Conservation (phyloP, 2,888 invertebrate species). For the Synanthedon formicaeformis region DNA sequence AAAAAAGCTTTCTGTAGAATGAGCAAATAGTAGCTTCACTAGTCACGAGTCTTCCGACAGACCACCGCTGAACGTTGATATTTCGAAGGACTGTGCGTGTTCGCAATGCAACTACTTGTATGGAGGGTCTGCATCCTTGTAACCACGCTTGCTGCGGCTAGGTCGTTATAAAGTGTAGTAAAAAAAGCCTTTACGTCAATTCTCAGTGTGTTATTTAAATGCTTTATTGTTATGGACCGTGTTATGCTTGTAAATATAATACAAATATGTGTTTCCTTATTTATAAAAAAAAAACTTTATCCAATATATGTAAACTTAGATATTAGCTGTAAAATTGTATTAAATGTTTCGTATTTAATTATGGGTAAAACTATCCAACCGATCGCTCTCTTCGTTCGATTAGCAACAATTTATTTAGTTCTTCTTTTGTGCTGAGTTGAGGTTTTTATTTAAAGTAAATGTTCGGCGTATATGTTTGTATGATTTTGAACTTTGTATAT, state of each 20-base stretch:
- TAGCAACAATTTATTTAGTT: constrained; percentile 32
- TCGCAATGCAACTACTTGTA: not conserved
- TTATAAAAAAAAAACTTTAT: constrained; percentile 61
- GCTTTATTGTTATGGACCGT: constrained; percentile 64
- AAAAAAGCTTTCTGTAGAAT: constrained; percentile 62
- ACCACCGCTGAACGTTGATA: constrained; percentile 54
- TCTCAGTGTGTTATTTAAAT: constrained; percentile 71
- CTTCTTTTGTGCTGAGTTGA: too few species aligned
- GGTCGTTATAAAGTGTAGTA: constrained; percentile 58
- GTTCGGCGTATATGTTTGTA: constrained; percentile 23
- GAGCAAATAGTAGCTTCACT: constrained; percentile 60
- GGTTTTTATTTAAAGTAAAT: too few species aligned
- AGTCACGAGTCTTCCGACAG: constrained; percentile 60
- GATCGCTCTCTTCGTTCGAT: constrained; percentile 66
- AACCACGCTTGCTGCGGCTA: constrained; percentile 39
- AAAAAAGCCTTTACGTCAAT: constrained; percentile 66
- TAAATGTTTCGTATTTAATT: constrained; percentile 67
- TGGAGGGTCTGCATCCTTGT: constrained; percentile 7
- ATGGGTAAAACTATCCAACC: constrained; percentile 62
- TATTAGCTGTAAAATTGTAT: constrained; percentile 69
- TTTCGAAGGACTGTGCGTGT: not conserved
- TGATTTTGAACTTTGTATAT: constrained; percentile 65
- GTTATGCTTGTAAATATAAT: constrained; percentile 70
- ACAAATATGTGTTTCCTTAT: constrained; percentile 64
- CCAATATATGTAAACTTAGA: constrained; percentile 63